Evolutionary conservation across 2,888 invertebrate genomes (phyloP).

Genomic region (Aphelenchoides bicaudatus): DNA sequence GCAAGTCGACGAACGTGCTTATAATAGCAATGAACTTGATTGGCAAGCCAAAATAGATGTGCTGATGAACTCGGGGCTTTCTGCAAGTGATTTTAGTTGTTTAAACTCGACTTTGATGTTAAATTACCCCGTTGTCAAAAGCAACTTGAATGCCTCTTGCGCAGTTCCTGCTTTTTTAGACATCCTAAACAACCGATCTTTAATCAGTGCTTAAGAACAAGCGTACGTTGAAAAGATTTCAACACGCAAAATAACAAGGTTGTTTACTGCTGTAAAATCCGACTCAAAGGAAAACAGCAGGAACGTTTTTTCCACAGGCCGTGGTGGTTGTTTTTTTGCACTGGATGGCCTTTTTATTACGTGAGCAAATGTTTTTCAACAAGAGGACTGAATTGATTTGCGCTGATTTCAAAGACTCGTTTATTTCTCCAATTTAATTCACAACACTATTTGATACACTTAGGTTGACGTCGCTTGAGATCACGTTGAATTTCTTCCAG

Average conservation of each 20-base stretch:
- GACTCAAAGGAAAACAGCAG: no score
- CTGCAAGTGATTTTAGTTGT: no score
- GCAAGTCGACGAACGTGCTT: constrained; percentile 11
- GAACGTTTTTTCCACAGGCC: no score
- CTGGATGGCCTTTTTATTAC: no score
- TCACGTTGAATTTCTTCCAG: constrained; percentile 34
- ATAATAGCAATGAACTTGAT: constrained; percentile 16
- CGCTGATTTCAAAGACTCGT: no score
- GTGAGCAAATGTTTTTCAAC: no score
- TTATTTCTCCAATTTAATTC: background rate
- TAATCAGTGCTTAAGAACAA: background rate
- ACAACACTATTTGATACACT: constrained; percentile 1
- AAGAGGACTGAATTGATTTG: no score
- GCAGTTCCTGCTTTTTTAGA: background rate
- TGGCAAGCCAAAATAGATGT: constrained; percentile 15
- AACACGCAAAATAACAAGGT: background rate
- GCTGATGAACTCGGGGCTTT: background rate
- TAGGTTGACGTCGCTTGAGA: constrained; percentile 21
- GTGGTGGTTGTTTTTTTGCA: no score
- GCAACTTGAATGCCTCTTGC: constrained; percentile 11
- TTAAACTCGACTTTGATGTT: no score
- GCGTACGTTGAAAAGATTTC: background rate
- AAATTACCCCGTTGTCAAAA: constrained; percentile 20
- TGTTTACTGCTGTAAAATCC: no score
- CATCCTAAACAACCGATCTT: background rate